Evolutionary conservation across 2,888 invertebrate genomes (phyloP), one percentile per base, ranked within the genome.

Genomic region (Teinopalpus imperialis): DNA sequence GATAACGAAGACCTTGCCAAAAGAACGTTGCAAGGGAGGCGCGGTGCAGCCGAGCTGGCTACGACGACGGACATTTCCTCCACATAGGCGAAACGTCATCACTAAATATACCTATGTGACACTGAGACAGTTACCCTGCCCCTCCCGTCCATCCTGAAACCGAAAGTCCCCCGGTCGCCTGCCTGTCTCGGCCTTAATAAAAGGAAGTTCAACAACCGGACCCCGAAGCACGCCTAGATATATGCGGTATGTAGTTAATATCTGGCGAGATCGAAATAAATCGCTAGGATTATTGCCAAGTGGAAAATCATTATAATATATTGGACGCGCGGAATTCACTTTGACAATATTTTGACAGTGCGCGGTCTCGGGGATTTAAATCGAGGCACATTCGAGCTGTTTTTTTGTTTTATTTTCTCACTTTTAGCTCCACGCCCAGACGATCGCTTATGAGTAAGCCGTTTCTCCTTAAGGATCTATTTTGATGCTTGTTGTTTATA

Each of bases 311-410:
- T 80, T 82, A 73, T 82, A 87, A 85, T 83, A 85, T 87, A 88
- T 86, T 82, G 77, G 85, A 81, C 85, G 72, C 72, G 73, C 55
- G 86, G 85, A 86, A 87, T 88, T 88, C 81, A 71, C 77, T 83
- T 81, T 83, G 86, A 88, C 86, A 88, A 83, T 88, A 88, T 88
- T 88, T 86, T 88, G 88, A 88, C 88, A 88, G 74, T 71, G 69
- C 65, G 81, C 78, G 82, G 79, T 77, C 73, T 70, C 60, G 56
- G 66, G 73, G 77, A 81, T 82, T 79, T 76, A 79, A 69, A 54
- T 61, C 57, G 66, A 63, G 61, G 54, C 65, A 54, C 59, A 46
- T 40, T 27, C 57, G 57, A 58, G 52, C 53, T 57, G 70, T 69
- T 74, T 68, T 72, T 69, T 61, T 69, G 70, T 69, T 75, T 71